Evolutionary conservation across 2,113 vertebrate genomes (phyloP).

Genomic region (Opisthocomus hoazin): DNA sequence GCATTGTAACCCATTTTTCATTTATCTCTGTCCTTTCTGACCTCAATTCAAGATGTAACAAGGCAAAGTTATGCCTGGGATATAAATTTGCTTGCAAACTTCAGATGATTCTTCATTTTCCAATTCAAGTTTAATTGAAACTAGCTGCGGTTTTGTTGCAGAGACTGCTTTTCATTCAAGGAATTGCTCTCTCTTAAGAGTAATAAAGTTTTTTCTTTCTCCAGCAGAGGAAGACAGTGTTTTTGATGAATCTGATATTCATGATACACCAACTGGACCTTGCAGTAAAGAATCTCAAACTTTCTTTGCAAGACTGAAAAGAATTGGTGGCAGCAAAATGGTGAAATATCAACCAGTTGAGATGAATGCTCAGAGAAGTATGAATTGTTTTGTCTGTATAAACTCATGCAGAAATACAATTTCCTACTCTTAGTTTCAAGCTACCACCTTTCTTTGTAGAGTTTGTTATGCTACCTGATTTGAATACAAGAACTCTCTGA

Average conservation of each 20-base stretch:
- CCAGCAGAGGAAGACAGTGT: slow-evolving; percentile 96
- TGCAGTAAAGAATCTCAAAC: slow-evolving; percentile 98
- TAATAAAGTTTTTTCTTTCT: slow-evolving; percentile 68
- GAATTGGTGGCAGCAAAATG: slow-evolving; percentile 97
- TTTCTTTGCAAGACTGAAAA: slow-evolving; percentile 97
- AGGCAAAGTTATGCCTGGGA: neutral
- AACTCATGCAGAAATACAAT: slow-evolving; percentile 64
- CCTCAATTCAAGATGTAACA: neutral
- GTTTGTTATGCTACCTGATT: slow-evolving; percentile 36
- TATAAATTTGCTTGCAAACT: neutral
- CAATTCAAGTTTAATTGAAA: neutral
- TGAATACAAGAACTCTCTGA: neutral
- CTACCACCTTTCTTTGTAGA: slow-evolving; percentile 45
- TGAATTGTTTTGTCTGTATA: slow-evolving; percentile 70
- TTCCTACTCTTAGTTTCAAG: slow-evolving; percentile 54
- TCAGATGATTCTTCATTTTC: neutral
- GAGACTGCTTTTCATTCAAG: neutral
- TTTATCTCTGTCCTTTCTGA: neutral
- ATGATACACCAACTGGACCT: slow-evolving; percentile 96
- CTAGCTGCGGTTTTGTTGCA: neutral
- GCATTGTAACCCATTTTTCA: neutral
- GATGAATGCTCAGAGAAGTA: slow-evolving; percentile 97
- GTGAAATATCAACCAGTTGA: slow-evolving; percentile 99
- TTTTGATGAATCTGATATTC: slow-evolving; percentile 98
- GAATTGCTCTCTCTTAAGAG: slow-evolving; percentile 48